These are phyloP conservation scores for Bettongia penicillata DNA, from an alignment of 2,113 vertebrate species.

Conservation along the genomic window DNA sequence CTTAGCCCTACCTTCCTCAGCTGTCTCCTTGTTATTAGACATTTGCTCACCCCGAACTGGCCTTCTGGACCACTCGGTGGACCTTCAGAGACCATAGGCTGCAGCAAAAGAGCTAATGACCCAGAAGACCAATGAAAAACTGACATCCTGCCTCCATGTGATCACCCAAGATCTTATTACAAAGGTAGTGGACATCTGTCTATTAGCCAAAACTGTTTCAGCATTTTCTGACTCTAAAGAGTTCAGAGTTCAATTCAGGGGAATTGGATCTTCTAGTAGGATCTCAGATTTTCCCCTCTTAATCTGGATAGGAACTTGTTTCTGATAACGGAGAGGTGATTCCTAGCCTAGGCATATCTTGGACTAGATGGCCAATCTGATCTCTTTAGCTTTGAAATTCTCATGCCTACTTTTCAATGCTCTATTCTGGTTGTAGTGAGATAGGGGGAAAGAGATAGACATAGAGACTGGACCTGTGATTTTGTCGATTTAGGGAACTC, in stretches of 20 bases:
- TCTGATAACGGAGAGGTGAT: conserved; percentile 50
- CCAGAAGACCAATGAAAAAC: not conserved
- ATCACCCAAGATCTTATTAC: conserved; percentile 59
- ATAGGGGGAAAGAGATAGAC: not conserved
- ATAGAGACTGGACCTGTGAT: not conserved
- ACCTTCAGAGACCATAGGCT: conserved; percentile 37
- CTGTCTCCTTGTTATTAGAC: not conserved
- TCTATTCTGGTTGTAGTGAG: not conserved
- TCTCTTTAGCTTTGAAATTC: no score
- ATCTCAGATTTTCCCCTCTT: conserved; percentile 36
- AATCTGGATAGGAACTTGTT: conserved; percentile 42
- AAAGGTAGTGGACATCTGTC: conserved; percentile 52
- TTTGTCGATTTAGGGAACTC: not conserved
- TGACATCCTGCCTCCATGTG: conserved; percentile 43
- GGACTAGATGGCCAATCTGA: not conserved
- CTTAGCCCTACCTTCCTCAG: conserved; percentile 8
- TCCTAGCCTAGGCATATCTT: not conserved
- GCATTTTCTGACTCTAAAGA: conserved; percentile 61
- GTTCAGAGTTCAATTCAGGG: conserved; percentile 50
- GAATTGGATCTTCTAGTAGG: conserved; percentile 39
- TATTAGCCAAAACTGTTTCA: conserved; percentile 67
- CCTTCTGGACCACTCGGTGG: conserved; percentile 35
- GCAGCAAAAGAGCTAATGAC: conserved; percentile 31
- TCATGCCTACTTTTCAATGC: no score
- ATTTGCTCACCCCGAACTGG: conserved; percentile 9